phyloP scores from a whole-genome alignment of 2,888 invertebrate species.

The Apotomis betuletana region DNA sequence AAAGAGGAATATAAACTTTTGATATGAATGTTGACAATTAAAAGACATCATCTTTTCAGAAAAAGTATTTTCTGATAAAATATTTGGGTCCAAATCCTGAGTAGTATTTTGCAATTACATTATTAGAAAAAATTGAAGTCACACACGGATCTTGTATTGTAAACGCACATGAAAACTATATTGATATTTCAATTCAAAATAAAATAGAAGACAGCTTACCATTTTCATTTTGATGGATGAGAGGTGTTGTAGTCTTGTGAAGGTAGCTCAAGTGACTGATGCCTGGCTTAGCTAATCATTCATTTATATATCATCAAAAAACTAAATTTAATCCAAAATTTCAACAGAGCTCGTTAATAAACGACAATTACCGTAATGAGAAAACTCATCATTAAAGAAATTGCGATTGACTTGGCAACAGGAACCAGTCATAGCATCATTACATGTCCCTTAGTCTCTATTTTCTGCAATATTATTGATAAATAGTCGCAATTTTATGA shows the following conservation, averaged over 20 bases:
- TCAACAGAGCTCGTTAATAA: conserved; percentile 17
- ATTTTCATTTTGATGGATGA: conserved; percentile 53
- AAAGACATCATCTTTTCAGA: too few relatives aligned
- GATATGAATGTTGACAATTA: too few relatives aligned
- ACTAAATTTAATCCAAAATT: background rate
- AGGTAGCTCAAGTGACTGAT: conserved; percentile 29
- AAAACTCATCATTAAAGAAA: conserved; percentile 25
- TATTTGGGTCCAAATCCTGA: too few relatives aligned
- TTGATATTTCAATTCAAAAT: background rate
- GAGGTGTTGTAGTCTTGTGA: background rate
- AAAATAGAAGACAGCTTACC: conserved; percentile 47
- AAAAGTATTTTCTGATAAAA: too few relatives aligned
- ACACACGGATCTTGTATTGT: too few relatives aligned
- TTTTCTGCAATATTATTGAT: too few relatives aligned
- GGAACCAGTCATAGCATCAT: background rate
- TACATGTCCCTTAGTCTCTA: too few relatives aligned
- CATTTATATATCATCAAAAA: conserved; percentile 25
- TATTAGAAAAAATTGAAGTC: too few relatives aligned
- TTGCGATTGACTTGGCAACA: background rate
- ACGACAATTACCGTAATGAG: conserved; percentile 28
- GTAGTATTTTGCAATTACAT: too few relatives aligned
- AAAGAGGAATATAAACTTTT: too few relatives aligned
- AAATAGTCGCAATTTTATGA: too few relatives aligned
- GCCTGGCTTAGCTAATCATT: conserved; percentile 1
- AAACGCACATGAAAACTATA: background rate